These are phyloP conservation scores for Listronotus oregonensis DNA, from an alignment of 1,140 invertebrate species.

Conservation along the genomic window DNA sequence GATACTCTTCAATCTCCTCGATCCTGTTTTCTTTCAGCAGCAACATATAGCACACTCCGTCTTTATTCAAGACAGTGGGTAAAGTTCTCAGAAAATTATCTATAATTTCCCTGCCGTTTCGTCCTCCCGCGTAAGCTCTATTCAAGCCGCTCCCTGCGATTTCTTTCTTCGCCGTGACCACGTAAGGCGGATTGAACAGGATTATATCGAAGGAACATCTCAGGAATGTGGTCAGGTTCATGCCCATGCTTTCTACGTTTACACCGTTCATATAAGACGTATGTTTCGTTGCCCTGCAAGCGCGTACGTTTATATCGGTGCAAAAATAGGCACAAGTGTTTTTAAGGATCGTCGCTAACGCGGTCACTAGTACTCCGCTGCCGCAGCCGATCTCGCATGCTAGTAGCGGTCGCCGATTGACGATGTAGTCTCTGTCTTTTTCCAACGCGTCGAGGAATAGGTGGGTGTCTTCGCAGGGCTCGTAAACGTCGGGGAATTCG, in stretches of 20 bases:
- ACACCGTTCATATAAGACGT: constrained; percentile 70
- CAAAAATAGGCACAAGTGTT: constrained; percentile 65
- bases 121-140: constrained; percentile 85
- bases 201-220: constrained; percentile 76
- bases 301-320: constrained; percentile 81
- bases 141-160: constrained; percentile 63
- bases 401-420: constrained; percentile 66
- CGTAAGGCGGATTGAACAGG: constrained; percentile 96
- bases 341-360: constrained; percentile 74
- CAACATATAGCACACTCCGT: constrained; percentile 84
- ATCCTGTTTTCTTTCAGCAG: constrained; percentile 86
- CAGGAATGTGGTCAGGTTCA: constrained; percentile 66
- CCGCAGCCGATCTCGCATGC: constrained; percentile 93
- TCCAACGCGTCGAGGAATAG: constrained; percentile 93
- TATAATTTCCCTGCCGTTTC: constrained; percentile 77
- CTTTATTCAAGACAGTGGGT: constrained; percentile 67
- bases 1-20: constrained; percentile 69
- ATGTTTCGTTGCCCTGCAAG: constrained; percentile 70
- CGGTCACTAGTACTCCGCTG: constrained; percentile 89
- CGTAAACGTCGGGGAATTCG: constrained; percentile 75
- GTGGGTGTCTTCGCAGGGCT: constrained; percentile 96
- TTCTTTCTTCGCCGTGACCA: constrained; percentile 80
- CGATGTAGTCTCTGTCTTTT: constrained; percentile 70
- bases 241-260: constrained; percentile 68
- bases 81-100: constrained; percentile 75